Evolutionary conservation across 2,888 invertebrate genomes (phyloP).

Genomic region (Asteroscopus sphinx): DNA sequence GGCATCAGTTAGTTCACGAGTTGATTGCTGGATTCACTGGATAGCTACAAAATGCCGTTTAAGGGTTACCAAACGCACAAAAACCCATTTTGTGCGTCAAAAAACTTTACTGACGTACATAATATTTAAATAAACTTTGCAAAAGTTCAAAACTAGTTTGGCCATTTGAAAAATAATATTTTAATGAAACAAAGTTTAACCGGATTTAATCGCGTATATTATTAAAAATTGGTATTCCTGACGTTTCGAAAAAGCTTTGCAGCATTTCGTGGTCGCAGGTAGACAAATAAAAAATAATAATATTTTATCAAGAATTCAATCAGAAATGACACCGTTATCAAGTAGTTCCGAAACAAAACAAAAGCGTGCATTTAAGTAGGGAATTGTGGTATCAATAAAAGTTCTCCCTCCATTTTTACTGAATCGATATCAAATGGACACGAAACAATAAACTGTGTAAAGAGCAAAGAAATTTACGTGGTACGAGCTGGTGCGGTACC

Average conservation of each 20-base stretch:
- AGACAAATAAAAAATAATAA: no score
- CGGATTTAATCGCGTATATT: no score
- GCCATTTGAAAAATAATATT: constrained; percentile 1
- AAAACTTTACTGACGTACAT: constrained; percentile 41
- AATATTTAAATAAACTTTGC: constrained; percentile 35
- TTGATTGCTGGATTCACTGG: no score
- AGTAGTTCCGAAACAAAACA: not conserved
- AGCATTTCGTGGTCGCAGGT: no score
- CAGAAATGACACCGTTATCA: constrained; percentile 4
- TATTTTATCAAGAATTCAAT: not conserved
- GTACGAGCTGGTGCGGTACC: constrained; percentile 87
- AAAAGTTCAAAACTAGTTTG: constrained; percentile 8
- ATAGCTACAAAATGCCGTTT: no score
- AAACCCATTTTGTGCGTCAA: no score
- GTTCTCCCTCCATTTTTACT: constrained; percentile 41
- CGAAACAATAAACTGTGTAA: constrained; percentile 71
- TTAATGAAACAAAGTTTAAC: no score
- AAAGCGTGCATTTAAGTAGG: constrained; percentile 15
- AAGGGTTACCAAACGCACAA: no score
- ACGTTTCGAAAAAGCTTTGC: no score
- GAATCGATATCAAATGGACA: constrained; percentile 64
- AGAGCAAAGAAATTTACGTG: constrained; percentile 78
- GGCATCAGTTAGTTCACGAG: no score
- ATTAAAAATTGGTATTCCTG: no score
- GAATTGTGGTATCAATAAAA: constrained; percentile 30